Evolutionary conservation across 2,888 invertebrate species (phyloP), one percentile per base, ranked within the genome.

Genomic region (Chydorus sphaericus): DNA sequence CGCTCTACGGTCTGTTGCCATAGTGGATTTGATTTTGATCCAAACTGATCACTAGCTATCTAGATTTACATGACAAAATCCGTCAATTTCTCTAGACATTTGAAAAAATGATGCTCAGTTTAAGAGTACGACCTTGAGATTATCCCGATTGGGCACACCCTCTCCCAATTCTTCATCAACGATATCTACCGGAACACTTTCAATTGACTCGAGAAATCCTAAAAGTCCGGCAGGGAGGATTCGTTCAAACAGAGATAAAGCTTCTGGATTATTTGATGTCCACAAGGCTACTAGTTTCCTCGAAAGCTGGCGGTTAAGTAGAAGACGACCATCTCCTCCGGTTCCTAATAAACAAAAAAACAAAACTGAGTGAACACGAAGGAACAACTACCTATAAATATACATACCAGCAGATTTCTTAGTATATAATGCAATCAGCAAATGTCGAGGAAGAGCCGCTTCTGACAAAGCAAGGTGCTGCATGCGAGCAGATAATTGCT

Each of bases 381-480:
- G 55, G 30, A n/a, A 56, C 36, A 8, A 3, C 10, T 33, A 28
- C 30, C 33, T 18, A 4, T 11, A 4, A 2, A 29, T 11, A 33
- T 28, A 60, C 59, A 38, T 67, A 65, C 57, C 52, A 11, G 31
- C 52, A 1, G 52, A 16, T 6, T 85, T 81, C 60, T 77, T 76
- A 16, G 87, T 85, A 70, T 88, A 96, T 62, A 98, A 76, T 30
- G 97, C 90, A 44, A 89, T 82, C 61, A 92, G 74, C 60, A 98
- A 73, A 72, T 98, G 98, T 4, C 91, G 77, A 10, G 94, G 91
- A 55, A 98, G 72, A 0, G 98, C 96, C 3, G 96, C 97, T 72
- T 99, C 97, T 3, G 91, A 91, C 54, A 99, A 73, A 0, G 98
- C 93, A 61, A 98, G 74, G 52, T 89, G 84, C 72, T 96, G 97